Conservation (phyloP, 2,113 vertebrate species). For the Glaucidium brasilianum region DNA sequence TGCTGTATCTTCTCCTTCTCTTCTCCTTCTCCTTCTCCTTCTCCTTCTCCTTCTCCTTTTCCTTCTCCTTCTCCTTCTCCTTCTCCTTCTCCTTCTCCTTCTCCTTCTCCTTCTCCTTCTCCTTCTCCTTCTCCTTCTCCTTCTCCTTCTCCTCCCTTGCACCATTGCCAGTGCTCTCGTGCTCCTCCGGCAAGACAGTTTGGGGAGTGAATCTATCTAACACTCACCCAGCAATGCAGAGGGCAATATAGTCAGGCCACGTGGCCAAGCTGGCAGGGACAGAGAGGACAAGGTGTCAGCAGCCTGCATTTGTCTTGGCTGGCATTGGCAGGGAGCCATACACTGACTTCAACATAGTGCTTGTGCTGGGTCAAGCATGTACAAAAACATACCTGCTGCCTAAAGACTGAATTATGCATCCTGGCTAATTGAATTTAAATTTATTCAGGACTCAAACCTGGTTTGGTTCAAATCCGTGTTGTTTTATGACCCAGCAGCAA, state of each 20-base stretch:
- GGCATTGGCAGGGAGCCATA: not conserved
- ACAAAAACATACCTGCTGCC: not conserved
- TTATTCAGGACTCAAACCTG: not conserved
- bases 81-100: not conserved
- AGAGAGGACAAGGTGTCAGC: not conserved
- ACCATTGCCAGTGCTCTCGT: not conserved
- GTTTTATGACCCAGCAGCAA: not conserved
- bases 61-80: not conserved
- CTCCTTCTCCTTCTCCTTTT: not conserved
- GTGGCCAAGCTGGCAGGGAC: not conserved
- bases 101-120: not conserved
- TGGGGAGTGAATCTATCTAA: not conserved
- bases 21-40: not conserved
- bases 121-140: not conserved
- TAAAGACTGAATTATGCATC: not conserved
- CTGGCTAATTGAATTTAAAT: not conserved
- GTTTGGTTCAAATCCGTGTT: not conserved
- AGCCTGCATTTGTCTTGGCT: not conserved
- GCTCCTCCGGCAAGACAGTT: not conserved
- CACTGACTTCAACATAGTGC: not conserved
- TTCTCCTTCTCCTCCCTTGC: not conserved
- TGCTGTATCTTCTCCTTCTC: not conserved
- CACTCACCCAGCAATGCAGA: not conserved
- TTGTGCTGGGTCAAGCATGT: not conserved
- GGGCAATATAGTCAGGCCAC: rapidly evolving